Evolutionary conservation across 2,888 invertebrate genomes (phyloP), one percentile per base, ranked within the genome.

Genomic region (Eupithecia tripunctaria): DNA sequence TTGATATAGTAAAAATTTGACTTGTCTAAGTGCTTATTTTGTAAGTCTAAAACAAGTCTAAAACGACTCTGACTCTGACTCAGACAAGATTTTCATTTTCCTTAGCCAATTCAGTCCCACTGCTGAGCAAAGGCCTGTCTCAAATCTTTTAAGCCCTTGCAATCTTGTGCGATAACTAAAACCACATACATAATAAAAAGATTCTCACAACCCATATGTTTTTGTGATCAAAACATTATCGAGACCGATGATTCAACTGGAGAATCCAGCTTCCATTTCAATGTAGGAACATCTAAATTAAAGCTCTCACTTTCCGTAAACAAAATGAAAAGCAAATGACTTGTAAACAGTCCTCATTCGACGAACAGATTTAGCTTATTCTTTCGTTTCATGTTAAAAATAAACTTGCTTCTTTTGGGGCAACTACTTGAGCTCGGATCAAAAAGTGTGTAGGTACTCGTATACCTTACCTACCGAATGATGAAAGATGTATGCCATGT

Each of bases 261-360:
- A 84, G 81, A 81, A 79, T 82, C 81, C 83, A 78, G 70, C 67
- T 71, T 79, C 74, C 75, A 81, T 82, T 74, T 73, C 73, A 68
- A 79, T 75, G 76, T 72, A 78, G 67, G 74, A 76, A 79, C 75
- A 78, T 78, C 64, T 72, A 73, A 77, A 72, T 70, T 70, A 76
- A 79, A 74, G 67, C 68, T 70, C 76, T 80, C 72, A 71, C 78
- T 78, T 78, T 76, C 70, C 70, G 79, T 84, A 83, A 85, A 85
- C 79, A 81, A 77, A 80, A 75, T 77, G 79, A 82, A 77, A 82
- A 81, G 82, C 80, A 82, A 84, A 84, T 82, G 78, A 81, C 74
- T 71, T 78, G 77, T 77, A 70, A 75, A 74, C 74, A 72, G 72
- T 73, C 67, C 68, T 72, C 69, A 72, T 72, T 73, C 59, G 41